phyloP scores from a whole-genome alignment of 2,797 vertebrate species.

The Babyrousa celebensis region DNA sequence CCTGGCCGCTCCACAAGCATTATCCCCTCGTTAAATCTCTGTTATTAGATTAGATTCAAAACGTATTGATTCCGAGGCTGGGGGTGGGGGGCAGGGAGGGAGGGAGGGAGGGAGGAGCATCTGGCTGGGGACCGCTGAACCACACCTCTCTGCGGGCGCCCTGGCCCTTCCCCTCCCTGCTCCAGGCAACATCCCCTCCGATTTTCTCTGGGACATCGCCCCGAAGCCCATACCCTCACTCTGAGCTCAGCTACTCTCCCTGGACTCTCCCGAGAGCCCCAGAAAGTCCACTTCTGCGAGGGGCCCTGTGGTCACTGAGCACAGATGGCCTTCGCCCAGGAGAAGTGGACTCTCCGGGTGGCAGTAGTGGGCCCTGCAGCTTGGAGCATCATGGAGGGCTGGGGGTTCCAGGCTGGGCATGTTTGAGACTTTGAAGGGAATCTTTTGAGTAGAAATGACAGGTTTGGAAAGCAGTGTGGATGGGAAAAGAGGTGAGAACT shows the following conservation, averaged over 20 bases:
- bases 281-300: accelerated
- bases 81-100: not conserved
- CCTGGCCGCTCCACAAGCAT: slow-evolving; percentile 90
- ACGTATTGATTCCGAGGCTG: slow-evolving; percentile 90
- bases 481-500: not conserved
- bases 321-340: not conserved
- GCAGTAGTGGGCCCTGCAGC: not conserved
- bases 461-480: not conserved
- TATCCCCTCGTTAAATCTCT: slow-evolving; percentile 93
- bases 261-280: not conserved
- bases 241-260: not conserved
- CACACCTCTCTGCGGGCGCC: slow-evolving; percentile 53
- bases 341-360: not conserved
- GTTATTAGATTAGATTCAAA: slow-evolving; percentile 92
- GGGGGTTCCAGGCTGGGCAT: no score
- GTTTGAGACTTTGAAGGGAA: not conserved
- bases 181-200: slow-evolving; percentile 40
- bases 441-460: not conserved
- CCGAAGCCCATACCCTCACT: not conserved
- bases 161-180: slow-evolving; percentile 6
- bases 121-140: slow-evolving; percentile 76
- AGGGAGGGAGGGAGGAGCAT: slow-evolving; percentile 42
- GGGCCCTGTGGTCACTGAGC: not conserved
- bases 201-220: not conserved
- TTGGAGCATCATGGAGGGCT: not conserved